Percentiles rank a stretch among this genome's conserved stretches.
Evolutionary conservation across 1,140 invertebrate species (phyloP).

Genomic region (Diprion similis): DNA sequence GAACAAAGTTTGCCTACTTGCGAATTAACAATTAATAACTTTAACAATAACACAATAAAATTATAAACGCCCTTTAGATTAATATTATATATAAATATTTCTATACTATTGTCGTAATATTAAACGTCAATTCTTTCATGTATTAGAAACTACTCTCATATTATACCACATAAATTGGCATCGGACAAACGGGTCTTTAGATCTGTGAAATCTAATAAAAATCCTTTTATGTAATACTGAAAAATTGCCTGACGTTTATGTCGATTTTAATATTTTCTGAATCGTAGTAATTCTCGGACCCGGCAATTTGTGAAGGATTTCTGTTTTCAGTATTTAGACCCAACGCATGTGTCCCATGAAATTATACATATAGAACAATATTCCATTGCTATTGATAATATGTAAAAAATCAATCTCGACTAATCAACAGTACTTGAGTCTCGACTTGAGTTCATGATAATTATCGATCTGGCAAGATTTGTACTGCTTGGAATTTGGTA

Average conservation of each 20-base stretch:
- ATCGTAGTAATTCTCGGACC: background rate
- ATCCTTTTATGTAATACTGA: background rate
- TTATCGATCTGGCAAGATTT: slow-evolving; percentile 1
- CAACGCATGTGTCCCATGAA: no score
- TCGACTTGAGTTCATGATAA: background rate
- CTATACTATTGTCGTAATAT: slow-evolving; percentile 3
- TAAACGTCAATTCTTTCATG: slow-evolving; percentile 10
- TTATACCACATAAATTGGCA: background rate
- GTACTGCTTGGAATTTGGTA: background rate
- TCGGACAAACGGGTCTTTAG: background rate
- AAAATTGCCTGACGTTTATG: background rate
- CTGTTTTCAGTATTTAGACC: background rate
- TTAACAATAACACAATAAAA: background rate
- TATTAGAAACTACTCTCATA: background rate
- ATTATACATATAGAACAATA: no score
- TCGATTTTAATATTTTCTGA: background rate
- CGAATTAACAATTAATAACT: slow-evolving; percentile 5
- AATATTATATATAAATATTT: slow-evolving; percentile 12
- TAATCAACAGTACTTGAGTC: background rate
- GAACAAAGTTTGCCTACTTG: slow-evolving; percentile 7
- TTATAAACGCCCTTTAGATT: slow-evolving; percentile 4
- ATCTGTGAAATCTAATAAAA: background rate
- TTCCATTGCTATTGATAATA: background rate
- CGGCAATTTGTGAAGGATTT: background rate
- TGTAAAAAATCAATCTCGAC: background rate